Base-by-base conservation (phyloP, 2,888 invertebrate genomes). In the Lymantria dispar region DNA sequence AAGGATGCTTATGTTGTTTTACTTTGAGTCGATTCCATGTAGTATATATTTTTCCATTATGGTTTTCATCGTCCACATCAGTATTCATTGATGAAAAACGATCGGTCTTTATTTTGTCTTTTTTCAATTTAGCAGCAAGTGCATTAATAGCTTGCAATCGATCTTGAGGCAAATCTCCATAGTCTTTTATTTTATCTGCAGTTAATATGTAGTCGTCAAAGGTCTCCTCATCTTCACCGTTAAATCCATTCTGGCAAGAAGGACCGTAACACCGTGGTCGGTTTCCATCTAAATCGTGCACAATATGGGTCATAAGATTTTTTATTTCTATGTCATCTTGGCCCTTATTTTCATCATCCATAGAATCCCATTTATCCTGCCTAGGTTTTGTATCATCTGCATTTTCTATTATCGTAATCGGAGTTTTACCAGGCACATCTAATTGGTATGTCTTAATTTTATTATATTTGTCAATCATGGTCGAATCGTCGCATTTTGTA, bases 191-290 rank as follows among this genome's bases (percentile, higher is more conserved):
- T 71, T 93, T 93, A 12, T 92, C 93, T 0, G 93, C 92, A 68
- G 94, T 94, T 33, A 93, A 92, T 56, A 93, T 84, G 48, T 94
- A 85, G 62, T 94, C 93, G 56, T 94, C 93, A 13, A 94, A 76
- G 41, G 93, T 91, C 54, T 93, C 93, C 58, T 85, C 76, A 61
- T 80, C 73, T 30, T 80, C 72, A 38, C 72, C 75, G 41, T 74
- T 70, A 47, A 78, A 87, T 30, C 82, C 81, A 59, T 83, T 80
- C 62, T 89, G 88, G 58, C 91, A 87, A 0, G 90, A 91, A 9
- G 92, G 90, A 36, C 92, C 92, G 36, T 84, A 91, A 45, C 92
- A 92, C 13, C 91, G 77, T 0, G 84, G 87, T 15, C 71, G 70
- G 43, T 80, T 74, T 29, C 77, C 80, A 54, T 82, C 75, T 1